A percentile compares a stretch with the other conserved stretches of the same genome.
phyloP scores from a whole-genome alignment of 2,797 vertebrate species.

The Tokudaia tokunoshimensis region DNA sequence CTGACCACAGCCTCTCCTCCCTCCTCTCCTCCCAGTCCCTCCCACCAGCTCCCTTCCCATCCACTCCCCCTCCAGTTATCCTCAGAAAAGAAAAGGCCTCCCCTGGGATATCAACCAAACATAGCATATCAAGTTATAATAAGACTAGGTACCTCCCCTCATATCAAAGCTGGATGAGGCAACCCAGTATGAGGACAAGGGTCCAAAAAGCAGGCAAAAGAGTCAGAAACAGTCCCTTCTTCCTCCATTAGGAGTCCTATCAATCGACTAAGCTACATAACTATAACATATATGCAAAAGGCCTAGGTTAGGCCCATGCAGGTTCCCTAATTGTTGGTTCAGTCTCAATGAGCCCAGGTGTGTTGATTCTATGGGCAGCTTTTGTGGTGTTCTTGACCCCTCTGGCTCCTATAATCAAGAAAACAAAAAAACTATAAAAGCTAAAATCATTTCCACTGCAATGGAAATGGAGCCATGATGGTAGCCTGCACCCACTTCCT shows the following conservation, averaged over 20 bases:
- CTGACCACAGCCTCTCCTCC: background rate
- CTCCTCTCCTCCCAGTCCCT: background rate
- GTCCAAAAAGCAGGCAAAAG: background rate
- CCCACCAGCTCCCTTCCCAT: background rate
- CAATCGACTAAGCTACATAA: background rate
- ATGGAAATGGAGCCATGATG: rapidly evolving
- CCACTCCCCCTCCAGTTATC: background rate
- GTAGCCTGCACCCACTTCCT: rapidly evolving
- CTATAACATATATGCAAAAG: background rate
- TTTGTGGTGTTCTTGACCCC: background rate
- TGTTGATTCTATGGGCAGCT: background rate
- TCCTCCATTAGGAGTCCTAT: background rate
- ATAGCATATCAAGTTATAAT: background rate
- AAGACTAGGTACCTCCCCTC: background rate
- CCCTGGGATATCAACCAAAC: background rate
- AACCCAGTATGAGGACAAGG: background rate
- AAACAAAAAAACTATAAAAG: background rate
- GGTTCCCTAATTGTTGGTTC: background rate
- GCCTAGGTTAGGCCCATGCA: background rate
- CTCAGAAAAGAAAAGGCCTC: background rate
- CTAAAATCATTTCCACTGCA: rapidly evolving
- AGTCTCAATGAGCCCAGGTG: background rate
- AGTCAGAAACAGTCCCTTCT: background rate
- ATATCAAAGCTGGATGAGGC: background rate
- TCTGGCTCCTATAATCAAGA: background rate